phyloP scores from a whole-genome alignment of 2,797 vertebrate genomes.

The Uromys caudimaculatus region DNA sequence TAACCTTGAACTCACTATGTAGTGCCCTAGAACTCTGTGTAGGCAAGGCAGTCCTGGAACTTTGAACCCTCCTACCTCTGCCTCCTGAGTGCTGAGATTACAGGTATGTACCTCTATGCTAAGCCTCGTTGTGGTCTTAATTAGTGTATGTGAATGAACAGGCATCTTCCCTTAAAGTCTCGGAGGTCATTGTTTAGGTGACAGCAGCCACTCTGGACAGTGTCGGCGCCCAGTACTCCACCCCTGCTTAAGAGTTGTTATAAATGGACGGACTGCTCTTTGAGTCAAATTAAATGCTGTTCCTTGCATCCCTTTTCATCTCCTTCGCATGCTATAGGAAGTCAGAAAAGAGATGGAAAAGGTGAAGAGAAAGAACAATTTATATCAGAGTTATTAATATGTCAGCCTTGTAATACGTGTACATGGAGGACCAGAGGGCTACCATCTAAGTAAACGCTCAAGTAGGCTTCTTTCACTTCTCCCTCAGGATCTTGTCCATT shows the following conservation, averaged over 20 bases:
- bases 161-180: neutral
- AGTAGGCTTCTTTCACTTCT: neutral
- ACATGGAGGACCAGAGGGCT: neutral
- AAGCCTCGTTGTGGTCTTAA: neutral
- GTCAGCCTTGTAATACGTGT: slow-evolving; percentile 41
- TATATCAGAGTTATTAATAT: slow-evolving; percentile 5
- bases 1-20: neutral
- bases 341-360: neutral
- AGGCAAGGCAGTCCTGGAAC: neutral
- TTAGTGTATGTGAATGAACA: neutral
- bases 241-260: slow-evolving; percentile 9
- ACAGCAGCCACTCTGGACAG: neutral
- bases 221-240: neutral
- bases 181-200: neutral
- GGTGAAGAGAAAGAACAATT: neutral
- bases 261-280: neutral
- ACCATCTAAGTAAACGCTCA: neutral
- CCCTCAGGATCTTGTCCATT: neutral
- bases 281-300: slow-evolving; percentile 11
- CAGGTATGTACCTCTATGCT: too few relatives aligned
- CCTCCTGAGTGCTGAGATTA: neutral
- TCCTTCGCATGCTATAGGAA: neutral
- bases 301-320: neutral
- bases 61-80: neutral
- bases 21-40: neutral